A percentile compares a stretch with the other conserved stretches of the same genome.
Evolutionary conservation across 1,140 invertebrate species (phyloP).

Genomic region (Anadara kagoshimensis): DNA sequence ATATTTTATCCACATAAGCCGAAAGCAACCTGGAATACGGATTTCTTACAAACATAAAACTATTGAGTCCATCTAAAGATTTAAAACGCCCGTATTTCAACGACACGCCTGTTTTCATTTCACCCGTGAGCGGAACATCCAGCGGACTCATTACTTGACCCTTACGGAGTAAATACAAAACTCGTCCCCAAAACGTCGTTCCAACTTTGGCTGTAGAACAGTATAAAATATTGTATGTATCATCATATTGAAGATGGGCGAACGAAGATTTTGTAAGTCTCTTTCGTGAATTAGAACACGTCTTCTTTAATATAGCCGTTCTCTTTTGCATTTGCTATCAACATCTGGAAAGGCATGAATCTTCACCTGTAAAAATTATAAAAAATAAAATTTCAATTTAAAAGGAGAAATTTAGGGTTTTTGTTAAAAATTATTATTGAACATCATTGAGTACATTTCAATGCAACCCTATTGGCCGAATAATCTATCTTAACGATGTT

Average conservation of each 20-base stretch:
- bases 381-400: too few species aligned
- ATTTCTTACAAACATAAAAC: constrained; percentile 40
- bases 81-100: neutral
- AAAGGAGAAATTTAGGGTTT: too few species aligned
- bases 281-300: too few species aligned
- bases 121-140: neutral
- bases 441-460: too few species aligned
- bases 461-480: too few species aligned
- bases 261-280: too few species aligned
- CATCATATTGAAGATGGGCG: constrained; percentile 16
- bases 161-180: constrained; percentile 22
- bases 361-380: too few species aligned
- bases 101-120: neutral
- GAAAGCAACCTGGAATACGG: constrained; percentile 40
- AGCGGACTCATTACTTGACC: constrained; percentile 16
- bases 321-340: too few species aligned
- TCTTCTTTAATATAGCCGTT: too few species aligned
- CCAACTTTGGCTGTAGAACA: constrained; percentile 38
- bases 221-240: constrained; percentile 29
- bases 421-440: too few species aligned
- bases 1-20: constrained; percentile 44
- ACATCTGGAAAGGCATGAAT: too few species aligned
- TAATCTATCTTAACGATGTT: too few species aligned
- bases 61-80: neutral
- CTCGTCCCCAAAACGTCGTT: constrained; percentile 39